Evolutionary conservation across 2,888 invertebrate genomes (phyloP), one percentile per base, ranked within the genome.

Genomic region (Rhagonycha lutea): DNA sequence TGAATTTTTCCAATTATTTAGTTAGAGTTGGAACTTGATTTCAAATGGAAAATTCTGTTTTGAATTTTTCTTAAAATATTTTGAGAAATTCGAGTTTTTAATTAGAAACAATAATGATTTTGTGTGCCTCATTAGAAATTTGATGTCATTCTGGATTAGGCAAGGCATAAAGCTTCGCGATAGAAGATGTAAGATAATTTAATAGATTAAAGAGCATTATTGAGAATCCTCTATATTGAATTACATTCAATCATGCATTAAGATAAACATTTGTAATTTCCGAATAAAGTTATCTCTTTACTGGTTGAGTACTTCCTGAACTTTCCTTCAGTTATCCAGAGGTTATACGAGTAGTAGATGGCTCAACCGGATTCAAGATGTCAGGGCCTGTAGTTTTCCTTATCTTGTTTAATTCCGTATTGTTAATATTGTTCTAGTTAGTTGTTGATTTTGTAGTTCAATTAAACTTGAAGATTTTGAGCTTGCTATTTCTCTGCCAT

Each of bases 401-500:
- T 79, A 80, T 81, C 79, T 80, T 69, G 60, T 72, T 76, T 80
- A 81, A 80, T 77, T 72, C 77, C 78, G 76, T 77, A 81, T 79
- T 81, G 81, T 81, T 81, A 79, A 78, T 81, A 80, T 78, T 78
- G 78, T 77, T 76, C 76, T 62, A 70, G 74, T 80, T 79, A 68
- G 60, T 73, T 73, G 73, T 73, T 69, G 68, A 47, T 73, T 73
- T 32, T 61, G 24, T n/a, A 73, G 47, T 68, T 68, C 68, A 67
- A 67, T 72, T 68, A 68, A 68, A 73, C 71, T 71, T 68, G 68
- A 32, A 47, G 24, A 26, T 72, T 61, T 72, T 47, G 18, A 71
- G 63, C 70, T 65, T 8, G 63, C 23, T 65, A 65, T 65, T 65
- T 24, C 63, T 65, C 26, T 14, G 26, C 24, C 3, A 24, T 23